A percentile compares a stretch with the other conserved stretches of the same genome.
Conservation (phyloP, 2,797 vertebrate species). For the Micropoecilia bifurca region DNA sequence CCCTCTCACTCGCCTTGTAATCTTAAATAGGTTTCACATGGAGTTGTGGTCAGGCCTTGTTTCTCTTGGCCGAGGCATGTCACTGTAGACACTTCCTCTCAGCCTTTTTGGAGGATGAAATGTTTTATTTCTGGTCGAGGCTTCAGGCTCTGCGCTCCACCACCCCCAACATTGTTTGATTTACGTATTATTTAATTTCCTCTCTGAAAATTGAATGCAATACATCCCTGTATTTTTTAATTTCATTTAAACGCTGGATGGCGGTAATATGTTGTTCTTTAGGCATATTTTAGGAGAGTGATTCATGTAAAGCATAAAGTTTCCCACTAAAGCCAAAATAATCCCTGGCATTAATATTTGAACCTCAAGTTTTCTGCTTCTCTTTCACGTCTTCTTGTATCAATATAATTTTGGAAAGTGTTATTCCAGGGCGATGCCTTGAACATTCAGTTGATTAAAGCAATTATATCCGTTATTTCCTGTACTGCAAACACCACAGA, state of each 20-base stretch:
- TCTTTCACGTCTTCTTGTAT: background rate
- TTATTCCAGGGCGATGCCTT: background rate
- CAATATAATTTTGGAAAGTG: background rate
- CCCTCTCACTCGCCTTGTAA: constrained; percentile 77
- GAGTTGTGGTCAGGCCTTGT: constrained; percentile 89
- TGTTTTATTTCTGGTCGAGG: constrained; percentile 86
- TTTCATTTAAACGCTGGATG: background rate
- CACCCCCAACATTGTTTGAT: constrained; percentile 82
- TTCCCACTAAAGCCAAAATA: background rate
- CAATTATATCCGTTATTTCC: background rate
- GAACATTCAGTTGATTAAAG: background rate
- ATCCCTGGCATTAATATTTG: background rate
- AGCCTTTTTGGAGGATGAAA: constrained; percentile 87
- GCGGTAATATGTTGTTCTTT: background rate
- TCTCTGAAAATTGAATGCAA: constrained; percentile 88
- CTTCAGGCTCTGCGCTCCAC: constrained; percentile 46
- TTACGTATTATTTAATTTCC: constrained; percentile 95
- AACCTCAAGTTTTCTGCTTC: background rate
- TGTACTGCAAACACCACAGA: background rate
- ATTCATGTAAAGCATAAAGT: background rate
- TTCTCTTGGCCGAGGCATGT: constrained; percentile 88
- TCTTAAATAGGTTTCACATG: constrained; percentile 92
- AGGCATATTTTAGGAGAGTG: background rate
- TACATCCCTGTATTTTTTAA: constrained; percentile 31
- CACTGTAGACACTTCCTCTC: constrained; percentile 88